Percentiles rank a stretch among this genome's conserved stretches.
Conservation (phyloP, 2,113 vertebrate genomes). For the Hyperopisus bebe region DNA sequence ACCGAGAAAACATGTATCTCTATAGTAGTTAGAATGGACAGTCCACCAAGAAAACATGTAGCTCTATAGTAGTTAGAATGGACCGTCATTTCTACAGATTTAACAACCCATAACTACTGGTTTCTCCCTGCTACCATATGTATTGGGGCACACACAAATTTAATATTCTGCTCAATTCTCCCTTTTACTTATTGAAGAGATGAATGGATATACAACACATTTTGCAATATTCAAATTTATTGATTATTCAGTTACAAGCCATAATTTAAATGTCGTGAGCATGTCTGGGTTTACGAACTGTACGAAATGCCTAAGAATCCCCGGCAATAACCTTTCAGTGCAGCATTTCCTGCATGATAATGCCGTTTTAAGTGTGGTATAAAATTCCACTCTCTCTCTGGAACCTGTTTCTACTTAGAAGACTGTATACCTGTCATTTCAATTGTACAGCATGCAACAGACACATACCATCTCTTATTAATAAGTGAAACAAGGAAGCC, state of each 20-base stretch:
- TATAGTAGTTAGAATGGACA: neutral
- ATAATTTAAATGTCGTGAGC: neutral
- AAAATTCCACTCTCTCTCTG: slow-evolving; percentile 31
- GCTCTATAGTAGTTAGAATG: neutral
- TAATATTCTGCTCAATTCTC: slow-evolving; percentile 5
- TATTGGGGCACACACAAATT: neutral
- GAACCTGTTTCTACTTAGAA: slow-evolving; percentile 1
- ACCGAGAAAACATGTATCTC: no score
- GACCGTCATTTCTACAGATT: neutral
- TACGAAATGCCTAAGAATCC: neutral
- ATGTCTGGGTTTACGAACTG: neutral
- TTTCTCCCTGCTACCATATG: neutral
- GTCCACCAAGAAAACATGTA: neutral
- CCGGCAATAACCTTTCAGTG: neutral
- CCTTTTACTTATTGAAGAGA: neutral
- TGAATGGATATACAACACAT: neutral
- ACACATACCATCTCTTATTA: neutral
- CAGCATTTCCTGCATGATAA: slow-evolving; percentile 1
- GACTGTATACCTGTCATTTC: slow-evolving; percentile 2
- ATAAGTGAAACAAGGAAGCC: neutral
- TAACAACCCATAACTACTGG: neutral
- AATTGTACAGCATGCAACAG: neutral
- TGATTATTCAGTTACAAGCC: neutral
- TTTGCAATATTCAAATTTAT: neutral
- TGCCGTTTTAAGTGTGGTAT: neutral